Evolutionary conservation across 2,888 invertebrate species (phyloP).

Genomic region (Caenorhabditis imperialis): DNA sequence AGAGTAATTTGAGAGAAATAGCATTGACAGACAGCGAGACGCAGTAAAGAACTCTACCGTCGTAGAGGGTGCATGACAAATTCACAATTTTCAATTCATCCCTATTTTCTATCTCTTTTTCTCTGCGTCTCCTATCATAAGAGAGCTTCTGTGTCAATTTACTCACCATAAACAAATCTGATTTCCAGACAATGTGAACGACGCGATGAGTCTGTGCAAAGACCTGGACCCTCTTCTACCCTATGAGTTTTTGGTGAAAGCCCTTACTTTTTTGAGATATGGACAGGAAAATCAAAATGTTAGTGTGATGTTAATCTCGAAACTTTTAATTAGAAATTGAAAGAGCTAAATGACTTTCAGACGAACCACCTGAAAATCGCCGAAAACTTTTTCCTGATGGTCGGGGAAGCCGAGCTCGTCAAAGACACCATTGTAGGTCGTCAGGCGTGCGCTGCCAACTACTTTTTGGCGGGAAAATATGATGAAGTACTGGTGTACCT

Average conservation of each 20-base stretch:
- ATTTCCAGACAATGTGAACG: slow-evolving; percentile 67
- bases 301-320: neutral
- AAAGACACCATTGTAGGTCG: slow-evolving; percentile 90
- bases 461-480: slow-evolving; percentile 93
- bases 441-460: slow-evolving; percentile 97
- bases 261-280: slow-evolving; percentile 92
- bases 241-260: slow-evolving; percentile 95
- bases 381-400: slow-evolving; percentile 94
- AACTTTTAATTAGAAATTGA: neutral
- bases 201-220: slow-evolving; percentile 79
- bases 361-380: slow-evolving; percentile 94
- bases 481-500: slow-evolving; percentile 96
- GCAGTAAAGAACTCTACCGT: too few relatives aligned
- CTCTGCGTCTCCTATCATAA: too few relatives aligned
- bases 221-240: slow-evolving; percentile 93
- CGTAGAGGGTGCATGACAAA: neutral
- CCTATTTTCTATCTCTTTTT: too few relatives aligned
- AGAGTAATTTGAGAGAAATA: too few relatives aligned
- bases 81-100: too few relatives aligned
- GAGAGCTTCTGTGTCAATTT: too few relatives aligned
- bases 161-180: neutral
- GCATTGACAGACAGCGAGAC: too few relatives aligned
- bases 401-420: slow-evolving; percentile 93
- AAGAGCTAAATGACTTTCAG: slow-evolving; percentile 82
- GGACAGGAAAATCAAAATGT: slow-evolving; percentile 87